A percentile compares a stretch with the other conserved stretches of the same genome.
These are phyloP conservation scores for Sternarchorhynchus goeldii DNA, from an alignment of 2,797 vertebrate species.

Conservation along the genomic window DNA sequence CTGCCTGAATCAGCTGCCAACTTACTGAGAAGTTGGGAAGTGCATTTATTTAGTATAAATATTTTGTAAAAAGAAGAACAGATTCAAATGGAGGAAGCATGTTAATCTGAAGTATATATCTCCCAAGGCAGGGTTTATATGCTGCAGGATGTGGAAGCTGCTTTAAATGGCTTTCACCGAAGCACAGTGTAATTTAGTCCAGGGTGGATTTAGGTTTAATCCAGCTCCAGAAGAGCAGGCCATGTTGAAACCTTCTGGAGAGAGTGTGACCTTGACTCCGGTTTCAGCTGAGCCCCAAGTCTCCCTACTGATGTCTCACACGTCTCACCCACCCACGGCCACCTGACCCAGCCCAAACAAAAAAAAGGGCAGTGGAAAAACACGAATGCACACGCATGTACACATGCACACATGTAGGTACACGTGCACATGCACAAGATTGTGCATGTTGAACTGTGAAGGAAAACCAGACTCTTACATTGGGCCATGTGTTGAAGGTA, in stretches of 20 bases:
- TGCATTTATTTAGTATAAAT: too few relatives aligned
- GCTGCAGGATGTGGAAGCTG: neutral
- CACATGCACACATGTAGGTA: slow-evolving; percentile 40
- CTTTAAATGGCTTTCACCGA: slow-evolving; percentile 10
- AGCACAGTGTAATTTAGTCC: slow-evolving; percentile 18
- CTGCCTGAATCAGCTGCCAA: too few relatives aligned
- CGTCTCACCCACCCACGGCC: too few relatives aligned
- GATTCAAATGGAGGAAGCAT: too few relatives aligned
- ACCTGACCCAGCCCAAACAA: too few relatives aligned
- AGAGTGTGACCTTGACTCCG: slow-evolving; percentile 3
- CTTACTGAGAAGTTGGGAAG: too few relatives aligned
- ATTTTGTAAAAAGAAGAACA: too few relatives aligned
- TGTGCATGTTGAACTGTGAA: slow-evolving; percentile 51
- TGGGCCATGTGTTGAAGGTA: slow-evolving; percentile 64
- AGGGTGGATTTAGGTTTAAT: slow-evolving; percentile 12
- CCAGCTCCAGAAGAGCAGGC: neutral
- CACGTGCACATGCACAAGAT: slow-evolving; percentile 38
- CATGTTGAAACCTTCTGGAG: slow-evolving; percentile 8
- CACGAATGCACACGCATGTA: neutral
- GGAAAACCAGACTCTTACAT: slow-evolving; percentile 57
- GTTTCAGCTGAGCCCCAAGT: neutral
- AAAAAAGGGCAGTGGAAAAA: neutral
- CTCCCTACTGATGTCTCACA: too few relatives aligned
- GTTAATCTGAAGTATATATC: too few relatives aligned
- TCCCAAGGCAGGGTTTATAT: neutral